Evolutionary conservation across 1,140 invertebrate species (phyloP), one percentile per base, ranked within the genome.

Genomic region (Eubasilissa regina): DNA sequence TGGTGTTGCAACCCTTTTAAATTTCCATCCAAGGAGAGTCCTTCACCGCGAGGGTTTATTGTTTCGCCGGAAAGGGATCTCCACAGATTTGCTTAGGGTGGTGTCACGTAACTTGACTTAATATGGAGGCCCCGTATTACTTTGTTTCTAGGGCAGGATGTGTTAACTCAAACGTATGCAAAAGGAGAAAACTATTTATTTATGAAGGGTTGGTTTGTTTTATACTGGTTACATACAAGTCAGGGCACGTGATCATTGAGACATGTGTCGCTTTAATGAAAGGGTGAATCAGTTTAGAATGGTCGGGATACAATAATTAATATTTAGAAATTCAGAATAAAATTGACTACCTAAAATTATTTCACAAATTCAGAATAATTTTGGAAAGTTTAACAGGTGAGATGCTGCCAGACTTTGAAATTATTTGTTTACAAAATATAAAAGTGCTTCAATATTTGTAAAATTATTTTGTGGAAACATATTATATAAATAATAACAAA

Each of bases 71-170:
- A 35, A 64, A 48, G 44, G 66, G 66, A 70, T 48, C n/a, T 47
- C 43, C 0, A 47, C 43, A 70, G 66, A 70, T 47, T 45, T 70
- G 45, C 48, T 55, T 53, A 74, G 51, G 70, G 70, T 56, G 9
- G 48, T 58, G 70, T 74, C 70, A 74, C 70, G 70, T 75, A 75
- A 35, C 19, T 60, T 62, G 25, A 75, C 74, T 75, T 75, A 75
- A 75, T 75, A 75, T 75, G 74, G 58, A 62, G 21, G 58, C 13
- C 56, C 44, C 58, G 74, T 62, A 73, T 35, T 55, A 35, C 48
- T 64, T 43, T 64, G 60, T 64, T 51, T 48, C 66, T 25, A 21
- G n/a, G 47, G 15, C 47, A 19, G 25, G 47, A 70, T 70, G 66
- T 70, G 66, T 70, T 51, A 70, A 70, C 66, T 70, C 21, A 48